Conservation (phyloP, 2,888 invertebrate species). For the Stratiomys singularior region DNA sequence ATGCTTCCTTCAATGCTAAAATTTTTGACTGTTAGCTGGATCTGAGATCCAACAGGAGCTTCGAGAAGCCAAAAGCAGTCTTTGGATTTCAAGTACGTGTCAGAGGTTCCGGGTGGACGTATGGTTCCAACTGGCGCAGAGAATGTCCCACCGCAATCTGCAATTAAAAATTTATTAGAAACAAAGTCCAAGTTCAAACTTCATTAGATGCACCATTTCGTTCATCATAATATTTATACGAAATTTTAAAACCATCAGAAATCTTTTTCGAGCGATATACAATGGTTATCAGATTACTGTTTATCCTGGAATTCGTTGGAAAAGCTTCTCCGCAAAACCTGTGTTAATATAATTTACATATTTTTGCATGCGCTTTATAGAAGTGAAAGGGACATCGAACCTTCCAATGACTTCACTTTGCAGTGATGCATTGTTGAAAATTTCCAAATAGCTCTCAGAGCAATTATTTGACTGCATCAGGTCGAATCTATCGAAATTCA, state of each 20-base stretch:
- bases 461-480: conserved; percentile 48
- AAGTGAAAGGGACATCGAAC: conserved; percentile 47
- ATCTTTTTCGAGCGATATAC: neutral
- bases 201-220: neutral
- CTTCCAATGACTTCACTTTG: conserved; percentile 53
- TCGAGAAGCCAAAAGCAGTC: conserved; percentile 85
- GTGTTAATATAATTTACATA: conserved; percentile 55
- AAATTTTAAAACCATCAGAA: conserved; percentile 11
- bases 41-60: conserved; percentile 78
- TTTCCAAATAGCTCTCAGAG: conserved; percentile 46
- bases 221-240: conserved; percentile 17
- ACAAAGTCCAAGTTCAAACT: neutral
- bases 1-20: conserved; percentile 73
- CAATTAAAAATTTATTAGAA: conserved; percentile 51
- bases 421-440: neutral
- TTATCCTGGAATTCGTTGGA: conserved; percentile 68
- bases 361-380: no score
- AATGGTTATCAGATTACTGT: conserved; percentile 26
- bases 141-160: conserved; percentile 80
- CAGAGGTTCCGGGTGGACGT: conserved; percentile 83
- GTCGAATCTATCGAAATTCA: conserved; percentile 47
- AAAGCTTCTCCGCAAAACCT: conserved; percentile 76
- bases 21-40: conserved; percentile 74
- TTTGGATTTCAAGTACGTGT: conserved; percentile 72
- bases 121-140: conserved; percentile 75